Evolutionary conservation across 2,797 vertebrate species (phyloP), one percentile per base, ranked within the genome.

Genomic region (Phalloptychus januarius): DNA sequence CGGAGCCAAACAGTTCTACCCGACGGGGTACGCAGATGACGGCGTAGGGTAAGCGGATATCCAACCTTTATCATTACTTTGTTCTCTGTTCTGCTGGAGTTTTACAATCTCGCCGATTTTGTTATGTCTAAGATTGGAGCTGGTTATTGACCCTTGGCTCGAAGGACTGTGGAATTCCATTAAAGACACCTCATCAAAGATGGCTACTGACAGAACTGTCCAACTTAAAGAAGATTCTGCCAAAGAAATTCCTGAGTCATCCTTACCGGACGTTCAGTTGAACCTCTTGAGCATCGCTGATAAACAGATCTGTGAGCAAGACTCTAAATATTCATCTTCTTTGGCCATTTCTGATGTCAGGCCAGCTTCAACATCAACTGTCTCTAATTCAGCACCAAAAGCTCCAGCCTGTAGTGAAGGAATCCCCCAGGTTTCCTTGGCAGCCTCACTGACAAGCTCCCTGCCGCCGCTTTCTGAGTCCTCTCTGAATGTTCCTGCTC

Each of bases 71-170:
- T 6, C 6, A 12, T 31, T 42, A 77, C 11, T 31, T 15, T 85
- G 4, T 16, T 72, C 10, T 69, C 74, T 25, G 44, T 54, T 1
- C 7, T 48, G 18, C 28, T 58, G 11, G 80, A 10, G 70, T 28
- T 42, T 25, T 5, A 33, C 80, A 25, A 28, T 77, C 0, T 36
- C n/a, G 5, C 61, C 75, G 67, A 38, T 74, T 82, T 77, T 84
- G 58, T 74, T 82, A 25, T 54, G 0, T 76, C 81, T 61, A 16
- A 99, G 98, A 77, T 94, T 99, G 86, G 98, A 99, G 83, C 75
- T 98, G 72, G 97, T 99, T 79, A 95, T 98, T 54, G 98, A 99
- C 77, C 98, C 98, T 0, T 99, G 98, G 98, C 95, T 99, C 83
- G 94, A 96, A 61, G 97, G 97, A 75, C 96, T 99, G 87, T 99